Evolutionary conservation across 1,140 invertebrate genomes (phyloP), one percentile per base, ranked within the genome.

Genomic region (Capitella teleta): DNA sequence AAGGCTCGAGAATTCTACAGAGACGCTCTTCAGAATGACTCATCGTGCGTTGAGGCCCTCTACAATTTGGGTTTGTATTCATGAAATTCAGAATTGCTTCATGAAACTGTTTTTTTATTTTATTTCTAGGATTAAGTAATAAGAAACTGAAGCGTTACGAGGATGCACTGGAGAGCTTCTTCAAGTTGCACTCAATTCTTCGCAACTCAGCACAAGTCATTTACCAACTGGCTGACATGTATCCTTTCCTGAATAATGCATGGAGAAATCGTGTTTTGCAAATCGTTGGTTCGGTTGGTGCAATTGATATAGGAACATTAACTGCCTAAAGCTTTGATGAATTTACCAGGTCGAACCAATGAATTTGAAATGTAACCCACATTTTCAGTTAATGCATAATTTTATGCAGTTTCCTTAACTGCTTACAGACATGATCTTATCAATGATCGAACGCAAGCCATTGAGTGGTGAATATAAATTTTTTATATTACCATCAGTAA

Each of bases 1-100:
- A 79, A 80, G 61, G 87, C 88, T 0, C 77, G 80, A 52, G 79
- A 85, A 61, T 81, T 81, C 61, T 86, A 87, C 59, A 74, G 79
- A 42, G 81, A 81, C 55, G 88, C 89, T 1, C 63, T 93, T 38
- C 80, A 86, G 49, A 84, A 82, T 59, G 86, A 93, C 60, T 78
- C 85, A 0, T 82, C 81, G 21, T 88, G 84, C 66, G 82, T 91
- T 25, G 89, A 94, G 74, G 91, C 87, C 5, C 73, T 91, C n/a
- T 95, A 88, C 62, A 92, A 95, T 74, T 70, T 93, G 47, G 87
- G 84, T 80, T 46, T 45, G 43, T 45, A 34, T 14, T 30, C 14
- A 8, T 30, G 19, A 19, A 24, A 24, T 16, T 16, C 32, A 34
- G 40, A 42, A 12, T 18, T 42, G 18, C 10, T 12, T 42, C 16